A percentile compares a stretch with the other conserved stretches of the same genome.
Conservation (phyloP, 2,797 vertebrate species). For the Myotis planiceps region DNA sequence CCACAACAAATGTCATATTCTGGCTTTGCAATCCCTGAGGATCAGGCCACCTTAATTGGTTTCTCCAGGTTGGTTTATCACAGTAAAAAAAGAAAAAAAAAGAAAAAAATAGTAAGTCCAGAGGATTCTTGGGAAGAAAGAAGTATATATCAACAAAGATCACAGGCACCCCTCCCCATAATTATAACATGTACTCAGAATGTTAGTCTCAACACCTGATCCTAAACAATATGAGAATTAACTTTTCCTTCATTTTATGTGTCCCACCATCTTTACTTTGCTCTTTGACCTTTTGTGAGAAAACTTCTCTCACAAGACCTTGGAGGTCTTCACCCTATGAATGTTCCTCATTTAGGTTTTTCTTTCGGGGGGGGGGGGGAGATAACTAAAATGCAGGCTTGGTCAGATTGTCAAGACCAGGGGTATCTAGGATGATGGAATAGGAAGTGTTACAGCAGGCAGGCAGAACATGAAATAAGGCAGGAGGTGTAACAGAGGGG, state of each 20-base stretch:
- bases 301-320: neutral
- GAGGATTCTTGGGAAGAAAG: neutral
- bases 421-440: neutral
- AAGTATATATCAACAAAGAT: neutral
- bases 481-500: neutral
- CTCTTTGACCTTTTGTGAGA: neutral
- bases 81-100: neutral
- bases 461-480: neutral
- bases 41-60: neutral
- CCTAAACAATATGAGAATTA: neutral
- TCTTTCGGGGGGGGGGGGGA: neutral
- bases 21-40: neutral
- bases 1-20: neutral
- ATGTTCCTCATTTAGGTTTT: neutral
- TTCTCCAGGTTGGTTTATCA: neutral
- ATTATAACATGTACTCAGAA: neutral
- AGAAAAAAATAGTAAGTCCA: neutral
- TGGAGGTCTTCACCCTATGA: neutral
- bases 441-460: neutral
- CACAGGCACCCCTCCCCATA: neutral
- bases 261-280: neutral
- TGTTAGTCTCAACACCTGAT: neutral
- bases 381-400: neutral
- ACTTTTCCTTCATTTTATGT: neutral
- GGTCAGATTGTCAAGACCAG: neutral